Evolutionary conservation across 2,797 vertebrate genomes (phyloP).

Genomic region (Astyanax mexicanus): DNA sequence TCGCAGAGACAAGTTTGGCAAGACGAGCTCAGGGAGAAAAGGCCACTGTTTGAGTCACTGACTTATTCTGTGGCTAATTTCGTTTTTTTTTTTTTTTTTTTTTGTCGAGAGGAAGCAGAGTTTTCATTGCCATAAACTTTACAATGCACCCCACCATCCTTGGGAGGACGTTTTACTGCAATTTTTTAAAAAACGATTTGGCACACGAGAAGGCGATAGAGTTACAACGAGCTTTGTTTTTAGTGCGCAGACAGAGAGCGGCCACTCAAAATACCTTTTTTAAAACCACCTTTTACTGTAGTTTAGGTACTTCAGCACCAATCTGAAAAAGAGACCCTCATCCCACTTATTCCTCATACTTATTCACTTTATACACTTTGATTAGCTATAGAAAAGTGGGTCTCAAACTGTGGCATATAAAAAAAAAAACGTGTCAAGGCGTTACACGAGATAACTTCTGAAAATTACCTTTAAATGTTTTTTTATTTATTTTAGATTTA

Average conservation of each 20-base stretch:
- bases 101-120: conserved; percentile 69
- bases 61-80: conserved; percentile 76
- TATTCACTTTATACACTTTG: not conserved
- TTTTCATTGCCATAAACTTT: conserved; percentile 56
- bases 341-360: not conserved
- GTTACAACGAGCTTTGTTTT: conserved; percentile 7
- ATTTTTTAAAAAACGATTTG: conserved; percentile 14
- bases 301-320: not conserved
- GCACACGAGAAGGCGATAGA: conserved; percentile 2
- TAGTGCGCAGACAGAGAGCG: not conserved
- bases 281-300: not conserved
- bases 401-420: too few relatives aligned
- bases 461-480: too few relatives aligned
- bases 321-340: not conserved
- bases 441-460: too few relatives aligned
- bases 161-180: conserved; percentile 10
- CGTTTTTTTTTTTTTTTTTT: too few relatives aligned
- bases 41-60: conserved; percentile 70
- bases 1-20: conserved; percentile 74
- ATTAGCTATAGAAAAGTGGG: too few relatives aligned
- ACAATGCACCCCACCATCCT: conserved; percentile 20
- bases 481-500: too few relatives aligned
- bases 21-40: conserved; percentile 71
- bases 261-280: not conserved
- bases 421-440: too few relatives aligned